Evolutionary conservation across 2,797 vertebrate species (phyloP), one percentile per base, ranked within the genome.

Genomic region (Dermochelys coriacea): DNA sequence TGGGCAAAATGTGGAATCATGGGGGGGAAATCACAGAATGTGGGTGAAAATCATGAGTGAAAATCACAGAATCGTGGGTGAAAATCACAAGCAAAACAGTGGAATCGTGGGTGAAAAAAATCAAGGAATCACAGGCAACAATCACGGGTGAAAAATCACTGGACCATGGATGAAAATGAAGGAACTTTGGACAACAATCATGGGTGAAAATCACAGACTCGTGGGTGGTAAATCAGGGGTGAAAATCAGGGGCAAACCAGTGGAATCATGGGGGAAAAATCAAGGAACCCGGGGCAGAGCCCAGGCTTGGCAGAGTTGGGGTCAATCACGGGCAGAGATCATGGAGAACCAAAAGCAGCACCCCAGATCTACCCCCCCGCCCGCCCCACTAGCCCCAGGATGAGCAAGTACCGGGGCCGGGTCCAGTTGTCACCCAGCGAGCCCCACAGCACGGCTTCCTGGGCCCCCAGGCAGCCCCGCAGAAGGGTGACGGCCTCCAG

Each of bases 381-480:
- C 41, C 41, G 41, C 8, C 34, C 15, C 4, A 50, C 49, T 50
- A 21, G 21, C 21, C 52, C 52, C 52, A 37, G 31, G 96, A 45
- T 77, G 11, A 31, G 29, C 5, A 11, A 1, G 10, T 77, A 47
- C 80, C 61, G 23, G 47, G 84, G 75, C 97, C 97, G 29, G 98
- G 94, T 99, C 99, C 99, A 99, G 91, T 98, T 98, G 55, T 98
- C 98, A 12, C 99, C 99, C 74, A 99, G 97, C 1, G 98, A 98
- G 16, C 95, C 97, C 99, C 99, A 99, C 80, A 99, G 98, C 50
- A 95, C 95, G 49, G 87, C 96, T 97, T 99, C 99, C 25, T 98
- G 96, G 8, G 97, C 96, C 5, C 85, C 98, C 82, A 99, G 98
- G 74, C 95, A 98, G 78, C 98, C 97, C 2, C 98, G 95, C 8